These are phyloP conservation scores for Cryptosula pallasiana DNA, from an alignment of 2,888 invertebrate genomes.

Conservation along the genomic window DNA sequence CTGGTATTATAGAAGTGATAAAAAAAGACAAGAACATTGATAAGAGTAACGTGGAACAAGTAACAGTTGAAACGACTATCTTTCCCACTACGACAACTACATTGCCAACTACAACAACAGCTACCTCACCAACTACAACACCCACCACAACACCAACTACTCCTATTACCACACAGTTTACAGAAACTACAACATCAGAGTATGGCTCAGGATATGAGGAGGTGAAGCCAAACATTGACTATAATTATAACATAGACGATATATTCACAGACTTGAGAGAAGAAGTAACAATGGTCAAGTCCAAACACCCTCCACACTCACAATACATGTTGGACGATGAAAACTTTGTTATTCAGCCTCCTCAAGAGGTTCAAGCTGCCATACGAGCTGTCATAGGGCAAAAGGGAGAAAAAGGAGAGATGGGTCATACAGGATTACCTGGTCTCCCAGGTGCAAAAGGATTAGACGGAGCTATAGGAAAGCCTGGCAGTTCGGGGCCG, in stretches of 20 bases:
- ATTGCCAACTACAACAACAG: not conserved
- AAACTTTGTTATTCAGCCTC: not conserved
- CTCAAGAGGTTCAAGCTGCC: not conserved
- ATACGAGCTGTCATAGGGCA: not conserved
- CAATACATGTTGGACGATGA: not conserved
- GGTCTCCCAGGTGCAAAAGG: not conserved
- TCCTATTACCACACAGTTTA: no score
- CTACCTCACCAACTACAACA: not conserved
- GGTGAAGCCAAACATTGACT: no score
- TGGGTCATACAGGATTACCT: not conserved
- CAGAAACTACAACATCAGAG: no score
- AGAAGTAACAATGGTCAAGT: not conserved
- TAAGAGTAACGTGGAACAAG: no score
- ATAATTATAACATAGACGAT: not conserved
- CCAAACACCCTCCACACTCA: not conserved
- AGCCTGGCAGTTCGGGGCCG: not conserved
- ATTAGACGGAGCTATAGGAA: constrained; percentile 11
- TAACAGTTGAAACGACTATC: no score
- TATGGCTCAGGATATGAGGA: no score
- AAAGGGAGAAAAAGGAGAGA: constrained; percentile 7
- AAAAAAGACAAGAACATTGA: no score
- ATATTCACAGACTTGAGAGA: not conserved
- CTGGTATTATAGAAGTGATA: no score
- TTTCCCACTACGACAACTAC: not conserved
- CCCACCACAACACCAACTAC: not conserved